A percentile compares a stretch with the other conserved stretches of the same genome.
These are phyloP conservation scores for Dryocosmus kuriphilus DNA, from an alignment of 2,888 invertebrate genomes.

Conservation along the genomic window DNA sequence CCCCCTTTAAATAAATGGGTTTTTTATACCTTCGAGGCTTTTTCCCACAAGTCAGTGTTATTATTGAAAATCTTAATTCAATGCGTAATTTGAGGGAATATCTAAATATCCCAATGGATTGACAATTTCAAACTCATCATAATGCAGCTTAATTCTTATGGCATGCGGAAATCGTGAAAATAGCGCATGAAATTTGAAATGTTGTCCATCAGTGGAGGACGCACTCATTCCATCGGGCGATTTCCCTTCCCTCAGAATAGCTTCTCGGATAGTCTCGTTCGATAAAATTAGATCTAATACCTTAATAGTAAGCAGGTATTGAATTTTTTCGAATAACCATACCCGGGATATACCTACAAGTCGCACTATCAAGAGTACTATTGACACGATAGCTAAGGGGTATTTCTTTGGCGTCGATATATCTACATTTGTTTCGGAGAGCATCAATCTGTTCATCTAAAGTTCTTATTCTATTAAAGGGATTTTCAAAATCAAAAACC, in stretches of 20 bases:
- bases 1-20: constrained; percentile 53
- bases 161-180: constrained; percentile 45
- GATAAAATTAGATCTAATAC: constrained; percentile 49
- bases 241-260: constrained; percentile 45
- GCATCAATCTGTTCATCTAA: no score
- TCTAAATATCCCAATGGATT: no score
- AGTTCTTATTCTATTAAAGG: constrained; percentile 42
- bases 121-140: no score
- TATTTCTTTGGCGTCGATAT: constrained; percentile 45
- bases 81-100: no score
- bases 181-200: constrained; percentile 49
- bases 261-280: constrained; percentile 38
- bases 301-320: constrained; percentile 53
- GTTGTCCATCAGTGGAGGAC: constrained; percentile 53
- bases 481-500: constrained; percentile 27
- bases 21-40: constrained; percentile 59
- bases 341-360: constrained; percentile 45
- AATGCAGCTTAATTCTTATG: constrained; percentile 49
- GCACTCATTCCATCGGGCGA: constrained; percentile 43
- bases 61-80: no score
- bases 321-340: constrained; percentile 47
- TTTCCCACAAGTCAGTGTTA: no score
- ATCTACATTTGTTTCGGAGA: constrained; percentile 29
- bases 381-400: constrained; percentile 47
- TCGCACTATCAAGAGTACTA: constrained; percentile 40